Evolutionary conservation across 2,797 vertebrate genomes (phyloP), one percentile per base, ranked within the genome.

Genomic region (Harpagifer antarcticus): DNA sequence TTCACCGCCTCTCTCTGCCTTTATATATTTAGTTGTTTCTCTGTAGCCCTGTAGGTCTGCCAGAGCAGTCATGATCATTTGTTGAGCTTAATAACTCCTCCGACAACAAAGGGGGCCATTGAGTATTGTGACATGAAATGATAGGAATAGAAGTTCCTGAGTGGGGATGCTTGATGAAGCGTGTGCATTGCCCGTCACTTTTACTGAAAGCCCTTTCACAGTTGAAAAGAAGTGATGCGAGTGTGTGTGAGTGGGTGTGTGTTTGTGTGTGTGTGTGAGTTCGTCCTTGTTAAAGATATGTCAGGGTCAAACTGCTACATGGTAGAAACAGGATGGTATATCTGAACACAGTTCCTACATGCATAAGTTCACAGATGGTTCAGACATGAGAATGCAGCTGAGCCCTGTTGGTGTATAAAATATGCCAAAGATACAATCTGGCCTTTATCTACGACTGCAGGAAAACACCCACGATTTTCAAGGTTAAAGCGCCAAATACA

Each of bases 71-170:
- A 37, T 83, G 77, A 84, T 88, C 68, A 90, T 93, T 89, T 87
- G 80, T 76, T 84, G 81, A 81, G 72, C 68, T 76, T 89, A 81
- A 87, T 86, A 91, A 90, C 81, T 82, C 67, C 68, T 73, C 67
- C 1, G 55, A 82, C 72, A 71, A 93, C 89, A 94, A 92, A 93
- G 91, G 77, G 50, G 47, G 44, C 57, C 83, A 81, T 90, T 94
- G 91, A 93, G 81, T 78, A 83, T 82, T 89, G 90, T 88, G 86
- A 89, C 88, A 88, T 82, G 78, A 91, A 90, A 81, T 90, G 74
- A 91, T 88, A 73, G 86, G 74, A 90, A 87, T 81, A 81, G 78
- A 84, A 79, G 78, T 76, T 89, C 80, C 79, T 82, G 71, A 79
- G 75, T 77, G 75, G 73, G 62, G 85, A 84, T 84, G 87, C 81